Evolutionary conservation across 2,797 vertebrate species (phyloP), one percentile per base, ranked within the genome.

Genomic region (Enoplosus armatus): DNA sequence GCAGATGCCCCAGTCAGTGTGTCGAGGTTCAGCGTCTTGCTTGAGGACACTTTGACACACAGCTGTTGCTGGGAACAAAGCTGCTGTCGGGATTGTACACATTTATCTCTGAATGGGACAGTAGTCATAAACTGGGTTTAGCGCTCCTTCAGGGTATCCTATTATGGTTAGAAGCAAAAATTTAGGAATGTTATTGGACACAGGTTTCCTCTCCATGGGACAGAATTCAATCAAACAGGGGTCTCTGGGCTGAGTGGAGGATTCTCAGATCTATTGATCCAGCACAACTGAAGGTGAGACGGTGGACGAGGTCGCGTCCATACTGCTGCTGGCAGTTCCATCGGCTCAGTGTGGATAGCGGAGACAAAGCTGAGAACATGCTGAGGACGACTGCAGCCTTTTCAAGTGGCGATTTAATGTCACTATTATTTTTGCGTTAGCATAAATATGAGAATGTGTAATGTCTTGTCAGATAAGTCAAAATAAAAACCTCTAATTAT

Each of bases 21-120:
- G 72, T 60, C 10, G 11, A 39, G 64, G 80, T 73, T 80, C 75
- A 86, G 48, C 0, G 45, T 53, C 5, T 37, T 50, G 14, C 51
- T 55, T 16, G 22, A 70, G 20, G 61, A 71, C 7, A 77, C 62
- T 79, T 29, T 70, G 45, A 77, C 61, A 64, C 65, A 66, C 24
- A 33, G 14, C 41, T 43, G 64, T 18, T 37, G 22, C 29, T n/a
- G 11, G 24, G 26, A 31, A 63, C 0, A 61, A 45, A 7, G 24
- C 33, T 68, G 58, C 58, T 27, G 27, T 20, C 6, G 12, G 22
- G 55, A 60, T 35, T 37, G 15, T 20, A 43, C 8, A 51, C 10
- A 35, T 45, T 18, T 12, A n/a, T n/a, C n/a, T 65, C 39, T n/a
- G 20, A 27, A 35, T 7, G 8, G 2, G 18, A n/a, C 12, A 9